phyloP scores from a whole-genome alignment of 1,140 invertebrate species.

The Nixonia krombeini region DNA sequence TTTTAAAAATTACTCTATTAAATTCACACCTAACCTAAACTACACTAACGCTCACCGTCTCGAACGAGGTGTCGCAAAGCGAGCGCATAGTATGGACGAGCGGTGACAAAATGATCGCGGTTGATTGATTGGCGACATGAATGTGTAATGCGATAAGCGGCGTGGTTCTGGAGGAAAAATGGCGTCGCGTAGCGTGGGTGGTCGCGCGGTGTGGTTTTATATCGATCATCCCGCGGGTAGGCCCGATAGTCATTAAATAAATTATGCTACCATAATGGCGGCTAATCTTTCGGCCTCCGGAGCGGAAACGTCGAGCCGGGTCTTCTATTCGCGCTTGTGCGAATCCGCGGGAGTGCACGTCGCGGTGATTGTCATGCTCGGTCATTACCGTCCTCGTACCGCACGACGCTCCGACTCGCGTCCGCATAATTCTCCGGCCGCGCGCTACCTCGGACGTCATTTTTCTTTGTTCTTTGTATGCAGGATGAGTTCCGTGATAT shows the following conservation, averaged over 20 bases:
- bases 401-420: conserved; percentile 42
- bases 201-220: conserved; percentile 28
- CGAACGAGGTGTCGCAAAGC: too few species aligned
- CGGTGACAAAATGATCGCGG: too few species aligned
- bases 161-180: too few species aligned
- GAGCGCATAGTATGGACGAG: too few species aligned
- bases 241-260: conserved; percentile 58
- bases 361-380: conserved; percentile 52
- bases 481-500: conserved; percentile 18
- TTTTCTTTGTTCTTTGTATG: conserved; percentile 47
- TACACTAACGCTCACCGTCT: too few species aligned
- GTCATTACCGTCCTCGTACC: conserved; percentile 46
- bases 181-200: conserved; percentile 36
- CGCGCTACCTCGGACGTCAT: conserved; percentile 44
- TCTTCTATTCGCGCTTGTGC: conserved; percentile 20
- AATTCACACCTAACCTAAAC: too few species aligned
- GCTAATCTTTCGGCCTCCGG: conserved; percentile 43
- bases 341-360: conserved; percentile 24
- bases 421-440: conserved; percentile 41
- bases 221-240: conserved; percentile 52
- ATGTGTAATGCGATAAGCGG: too few species aligned
- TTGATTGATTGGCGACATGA: too few species aligned
- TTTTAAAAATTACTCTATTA: too few species aligned
- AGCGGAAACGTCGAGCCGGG: conserved; percentile 41
- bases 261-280: conserved; percentile 57